Evolutionary conservation across 23 tunicate species (phyloP), one percentile per base, ranked within the genome.

Genomic region (Botrylloides violaceus): DNA sequence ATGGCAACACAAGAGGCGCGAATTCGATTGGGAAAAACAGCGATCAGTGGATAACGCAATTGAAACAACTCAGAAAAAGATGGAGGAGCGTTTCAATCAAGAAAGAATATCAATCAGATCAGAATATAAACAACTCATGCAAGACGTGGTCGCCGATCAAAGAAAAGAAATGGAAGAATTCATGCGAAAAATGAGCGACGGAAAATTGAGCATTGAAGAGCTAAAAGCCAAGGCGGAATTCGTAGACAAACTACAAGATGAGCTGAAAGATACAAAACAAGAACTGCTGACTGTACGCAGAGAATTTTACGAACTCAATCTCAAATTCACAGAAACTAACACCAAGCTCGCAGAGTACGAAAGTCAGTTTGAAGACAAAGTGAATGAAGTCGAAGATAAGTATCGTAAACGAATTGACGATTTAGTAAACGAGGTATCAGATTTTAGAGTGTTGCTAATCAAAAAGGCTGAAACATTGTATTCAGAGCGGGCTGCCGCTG

Each of bases 1-100:
- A 34, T 43, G 72, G 70, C 75, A 63, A 23, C 24, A 58, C 70
- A 58, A 79, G 82, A 22, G 28, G 3, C 62, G 71, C 28, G 95
- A 87, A 28, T 56, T 87, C 4, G 86, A 87, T 3, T 87, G 95
- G 95, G 86, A 87, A 26, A 80, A 76, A 34, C 68, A 71, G 48
- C 61, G 74, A 47, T 71, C 75, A 9, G 58, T 87, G 36, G 85
- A 87, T 15, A 87, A 80, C 27, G 95, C 95, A 3, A 59, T 87
- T 36, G 95, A 80, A 56, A 80, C 80, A 0, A 68, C 59, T 36
- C 76, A 58, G 55, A 76, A 73, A 64, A 28, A 15, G 4, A 70
- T 87, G 86, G 95, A 87, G 49, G 86, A 80, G 4, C 61, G 57
- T 3, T 80, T 87, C 56, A 48, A 66, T 3, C 25, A 35, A 34